Percentiles rank a stretch among this genome's conserved stretches.
Conservation (phyloP, 2,888 invertebrate species). For the Physocephala rufipes region DNA sequence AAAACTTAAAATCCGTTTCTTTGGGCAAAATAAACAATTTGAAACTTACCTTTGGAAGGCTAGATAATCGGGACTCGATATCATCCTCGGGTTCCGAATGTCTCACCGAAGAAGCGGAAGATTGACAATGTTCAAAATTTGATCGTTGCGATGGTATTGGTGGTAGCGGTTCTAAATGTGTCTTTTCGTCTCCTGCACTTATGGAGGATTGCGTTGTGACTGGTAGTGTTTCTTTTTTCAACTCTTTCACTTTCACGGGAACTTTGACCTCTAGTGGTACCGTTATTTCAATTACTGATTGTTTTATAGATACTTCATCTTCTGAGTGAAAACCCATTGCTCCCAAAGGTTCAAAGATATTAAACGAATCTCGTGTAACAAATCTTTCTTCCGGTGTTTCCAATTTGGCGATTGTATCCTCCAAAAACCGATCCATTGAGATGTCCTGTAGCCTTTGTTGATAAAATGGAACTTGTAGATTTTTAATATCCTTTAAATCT, state of each 20-base stretch:
- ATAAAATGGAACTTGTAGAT: conserved; percentile 30
- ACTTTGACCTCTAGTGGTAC: conserved; percentile 22
- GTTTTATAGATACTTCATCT: conserved; percentile 12
- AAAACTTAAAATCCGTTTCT: not conserved
- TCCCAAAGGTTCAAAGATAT: conserved; percentile 31
- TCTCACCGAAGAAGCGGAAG: conserved; percentile 47
- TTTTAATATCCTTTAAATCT: conserved; percentile 26
- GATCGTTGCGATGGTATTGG: not conserved
- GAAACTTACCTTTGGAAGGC: conserved; percentile 53
- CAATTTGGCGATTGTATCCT: conserved; percentile 55
- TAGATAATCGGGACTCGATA: conserved; percentile 56
- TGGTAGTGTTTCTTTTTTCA: not conserved
- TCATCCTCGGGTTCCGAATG: conserved; percentile 57
- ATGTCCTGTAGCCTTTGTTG: conserved; percentile 49
- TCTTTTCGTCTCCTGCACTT: not conserved
- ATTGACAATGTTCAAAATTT: conserved; percentile 22
- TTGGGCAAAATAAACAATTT: not conserved
- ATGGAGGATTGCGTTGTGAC: not conserved
- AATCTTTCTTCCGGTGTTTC: conserved; percentile 42
- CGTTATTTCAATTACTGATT: conserved; percentile 10
- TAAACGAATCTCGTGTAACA: too few relatives aligned
- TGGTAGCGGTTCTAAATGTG: not conserved
- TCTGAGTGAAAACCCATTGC: conserved; percentile 43
- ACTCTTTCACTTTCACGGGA: not conserved
- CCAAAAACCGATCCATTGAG: conserved; percentile 51